These are phyloP conservation scores for Columba guinea DNA, from an alignment of 2,797 vertebrate genomes.

Conservation along the genomic window DNA sequence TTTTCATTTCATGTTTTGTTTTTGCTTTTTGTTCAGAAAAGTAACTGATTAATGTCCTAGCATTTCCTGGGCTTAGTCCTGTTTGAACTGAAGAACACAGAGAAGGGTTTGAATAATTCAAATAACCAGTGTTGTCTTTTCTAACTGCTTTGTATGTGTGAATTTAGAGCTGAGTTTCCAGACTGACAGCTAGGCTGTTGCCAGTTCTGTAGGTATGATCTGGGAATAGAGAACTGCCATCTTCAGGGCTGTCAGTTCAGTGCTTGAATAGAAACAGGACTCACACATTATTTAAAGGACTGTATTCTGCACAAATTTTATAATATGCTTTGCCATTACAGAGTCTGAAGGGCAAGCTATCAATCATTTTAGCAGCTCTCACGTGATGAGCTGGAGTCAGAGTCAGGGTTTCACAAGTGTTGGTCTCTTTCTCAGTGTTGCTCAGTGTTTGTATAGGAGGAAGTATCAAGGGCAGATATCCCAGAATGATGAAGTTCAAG, in stretches of 20 bases:
- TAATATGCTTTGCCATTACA: background rate
- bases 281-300: constrained; percentile 15
- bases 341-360: constrained; percentile 20
- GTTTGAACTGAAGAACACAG: background rate
- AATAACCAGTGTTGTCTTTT: background rate
- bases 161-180: constrained; percentile 27
- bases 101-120: background rate
- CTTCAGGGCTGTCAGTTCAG: constrained; percentile 7
- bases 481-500: background rate
- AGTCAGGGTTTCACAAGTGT: background rate
- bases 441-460: background rate
- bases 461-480: background rate
- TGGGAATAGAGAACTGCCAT: background rate
- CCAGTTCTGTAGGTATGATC: background rate
- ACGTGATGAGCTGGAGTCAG: rapidly evolving
- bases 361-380: constrained; percentile 17
- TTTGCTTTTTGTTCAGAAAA: background rate
- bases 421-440: background rate
- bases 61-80: background rate
- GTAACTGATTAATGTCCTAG: background rate
- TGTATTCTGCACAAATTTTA: constrained; percentile 6
- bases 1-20: background rate
- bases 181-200: background rate
- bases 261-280: constrained; percentile 2
- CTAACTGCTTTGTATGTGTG: background rate